Conservation (phyloP, 2,888 invertebrate genomes). For the Pachydiplax longipennis region DNA sequence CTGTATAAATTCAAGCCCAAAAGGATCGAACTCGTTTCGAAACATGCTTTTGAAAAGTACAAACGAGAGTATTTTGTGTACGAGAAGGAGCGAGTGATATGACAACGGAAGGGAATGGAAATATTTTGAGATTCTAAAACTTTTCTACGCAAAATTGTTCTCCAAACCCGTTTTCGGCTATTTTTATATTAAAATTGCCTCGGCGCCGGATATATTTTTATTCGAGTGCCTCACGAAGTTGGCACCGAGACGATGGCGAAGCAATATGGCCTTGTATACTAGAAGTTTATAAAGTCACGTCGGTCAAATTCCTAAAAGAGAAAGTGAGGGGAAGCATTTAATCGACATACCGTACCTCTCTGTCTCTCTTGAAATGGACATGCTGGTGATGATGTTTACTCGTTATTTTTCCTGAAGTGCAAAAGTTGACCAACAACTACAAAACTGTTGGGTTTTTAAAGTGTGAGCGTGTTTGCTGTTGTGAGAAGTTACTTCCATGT, state of each 20-base stretch:
- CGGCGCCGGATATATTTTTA: neutral
- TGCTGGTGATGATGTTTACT: conserved; percentile 33
- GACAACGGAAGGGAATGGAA: neutral
- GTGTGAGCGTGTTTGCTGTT: neutral
- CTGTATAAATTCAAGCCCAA: too few species aligned
- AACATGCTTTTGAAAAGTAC: neutral
- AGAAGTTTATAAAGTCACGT: conserved; percentile 41
- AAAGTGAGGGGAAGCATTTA: conserved; percentile 43
- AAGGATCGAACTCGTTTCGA: too few species aligned
- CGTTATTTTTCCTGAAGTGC: conserved; percentile 14
- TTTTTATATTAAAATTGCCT: conserved; percentile 10
- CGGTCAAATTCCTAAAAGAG: conserved; percentile 42
- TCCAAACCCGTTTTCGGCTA: neutral
- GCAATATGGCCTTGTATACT: conserved; percentile 37
- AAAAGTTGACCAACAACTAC: conserved; percentile 17
- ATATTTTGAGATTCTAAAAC: neutral
- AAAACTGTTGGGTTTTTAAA: neutral
- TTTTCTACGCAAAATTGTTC: neutral
- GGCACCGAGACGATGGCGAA: conserved; percentile 20
- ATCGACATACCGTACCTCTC: conserved; percentile 27
- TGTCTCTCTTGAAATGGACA: conserved; percentile 22
- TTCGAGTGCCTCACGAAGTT: neutral
- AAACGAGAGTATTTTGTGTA: neutral
- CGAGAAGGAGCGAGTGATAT: neutral
- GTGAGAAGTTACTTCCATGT: conserved; percentile 9